These are phyloP conservation scores for Chiloscyllium punctatum DNA, from an alignment of 2,797 vertebrate genomes.

Conservation along the genomic window DNA sequence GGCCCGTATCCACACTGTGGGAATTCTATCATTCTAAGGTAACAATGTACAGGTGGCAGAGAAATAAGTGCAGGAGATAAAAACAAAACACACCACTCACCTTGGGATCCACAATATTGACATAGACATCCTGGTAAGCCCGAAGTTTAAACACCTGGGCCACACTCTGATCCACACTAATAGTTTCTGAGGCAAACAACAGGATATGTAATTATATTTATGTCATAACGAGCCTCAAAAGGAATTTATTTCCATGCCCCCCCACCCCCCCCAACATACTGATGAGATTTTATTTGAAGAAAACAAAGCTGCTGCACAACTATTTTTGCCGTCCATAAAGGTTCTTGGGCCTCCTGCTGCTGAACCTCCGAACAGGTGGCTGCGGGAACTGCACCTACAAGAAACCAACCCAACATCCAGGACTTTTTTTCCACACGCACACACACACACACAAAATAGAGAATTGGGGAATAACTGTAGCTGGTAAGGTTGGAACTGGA, in stretches of 20 bases:
- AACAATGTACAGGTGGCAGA: not conserved
- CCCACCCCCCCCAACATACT: not conserved
- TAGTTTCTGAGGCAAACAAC: constrained; percentile 66
- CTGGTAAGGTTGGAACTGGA: not conserved
- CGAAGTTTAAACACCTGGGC: constrained; percentile 90
- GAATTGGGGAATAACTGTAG: too few species aligned
- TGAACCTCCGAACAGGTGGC: not conserved
- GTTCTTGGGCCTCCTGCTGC: too few species aligned
- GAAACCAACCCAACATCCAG: too few species aligned
- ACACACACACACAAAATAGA: not conserved
- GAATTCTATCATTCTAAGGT: not conserved
- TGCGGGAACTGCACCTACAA: not conserved
- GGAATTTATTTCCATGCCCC: not conserved
- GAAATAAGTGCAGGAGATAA: not conserved
- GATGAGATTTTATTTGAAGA: constrained; percentile 24
- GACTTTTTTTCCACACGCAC: too few species aligned
- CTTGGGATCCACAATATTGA: constrained; percentile 90
- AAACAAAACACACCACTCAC: constrained; percentile 51
- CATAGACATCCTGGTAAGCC: constrained; percentile 89
- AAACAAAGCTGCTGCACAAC: not conserved
- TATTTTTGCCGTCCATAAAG: not conserved
- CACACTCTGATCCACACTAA: constrained; percentile 94
- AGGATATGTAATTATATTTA: not conserved
- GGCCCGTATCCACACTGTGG: too few species aligned
- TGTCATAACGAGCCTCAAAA: not conserved